Base-by-base conservation (phyloP, 2,888 invertebrate genomes). In the Drosophila mulleri region DNA sequence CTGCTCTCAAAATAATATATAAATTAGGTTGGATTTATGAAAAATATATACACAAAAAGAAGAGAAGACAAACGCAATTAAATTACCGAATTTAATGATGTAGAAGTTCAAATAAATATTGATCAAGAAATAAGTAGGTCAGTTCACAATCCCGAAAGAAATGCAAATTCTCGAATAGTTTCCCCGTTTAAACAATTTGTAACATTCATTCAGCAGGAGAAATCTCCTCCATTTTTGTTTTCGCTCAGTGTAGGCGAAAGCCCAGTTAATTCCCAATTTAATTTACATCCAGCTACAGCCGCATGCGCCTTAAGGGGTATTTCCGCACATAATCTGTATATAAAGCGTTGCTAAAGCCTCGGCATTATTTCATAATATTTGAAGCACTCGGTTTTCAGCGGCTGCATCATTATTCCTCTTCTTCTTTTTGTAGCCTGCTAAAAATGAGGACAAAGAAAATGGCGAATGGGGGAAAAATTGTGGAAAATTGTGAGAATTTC, bases 401-500 rank as follows among this genome's bases (percentile, higher is more conserved):
- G 18, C 20, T 52, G n/a, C 48, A 29, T 29, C 29, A 29, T 48
- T 11, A 18, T 32, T 18, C 29, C 18, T 32, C n/a, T 39, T 39
- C 16, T 32, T 52, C 23, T 52, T 23, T 2, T 52, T n/a, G 41
- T n/a, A n/a, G 35, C 35, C 39, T 47, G 59, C 62, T 50, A 59
- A 52, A 62, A 66, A 63, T 62, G 70, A 66, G 53, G 58, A 70
- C 65, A 75, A 69, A 74, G 59, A 26, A 53, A 54, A 39, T 2
- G 52, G 8, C 26, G 23, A 37, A 18, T n/a, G 37, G 26, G 39
- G 23, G 20, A 18, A 50, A 50, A 50, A 50, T n/a, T 48, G 73
- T 72, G 57, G 35, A 62, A 48, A 64, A 64, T 64, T 41, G 64
- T 48, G 61, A 48, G 69, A 57, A 53, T 74, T 88, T 83, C 83